A percentile compares a stretch with the other conserved stretches of the same genome.
Conservation (phyloP, 2,888 invertebrate species). For the Vandiemenella viatica region DNA sequence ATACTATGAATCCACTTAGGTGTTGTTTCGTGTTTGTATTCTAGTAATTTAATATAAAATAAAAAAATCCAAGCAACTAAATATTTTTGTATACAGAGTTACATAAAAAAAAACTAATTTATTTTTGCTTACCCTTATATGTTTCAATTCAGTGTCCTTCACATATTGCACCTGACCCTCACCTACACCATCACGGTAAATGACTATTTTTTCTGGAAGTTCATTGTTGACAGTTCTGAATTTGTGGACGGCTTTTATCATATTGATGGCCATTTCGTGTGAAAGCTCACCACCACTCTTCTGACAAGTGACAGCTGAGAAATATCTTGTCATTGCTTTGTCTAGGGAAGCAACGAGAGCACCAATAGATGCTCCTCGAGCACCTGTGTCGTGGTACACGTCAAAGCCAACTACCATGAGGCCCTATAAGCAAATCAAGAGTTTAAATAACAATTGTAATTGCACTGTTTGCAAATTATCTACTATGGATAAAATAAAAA, state of each 20-base stretch:
- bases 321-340: conserved; percentile 40
- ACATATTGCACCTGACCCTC: conserved; percentile 52
- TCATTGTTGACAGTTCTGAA: conserved; percentile 35
- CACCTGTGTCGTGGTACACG: conserved; percentile 67
- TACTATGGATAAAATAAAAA: no score
- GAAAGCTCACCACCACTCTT: conserved; percentile 59
- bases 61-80: no score
- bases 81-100: no score
- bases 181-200: conserved; percentile 90
- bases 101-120: no score
- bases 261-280: conserved; percentile 43
- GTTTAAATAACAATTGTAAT: no score
- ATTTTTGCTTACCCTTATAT: not conserved
- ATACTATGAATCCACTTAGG: no score
- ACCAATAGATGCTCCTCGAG: conserved; percentile 35
- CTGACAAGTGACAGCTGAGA: conserved; percentile 56
- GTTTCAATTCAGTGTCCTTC: not conserved
- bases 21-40: no score
- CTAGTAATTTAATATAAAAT: no score
- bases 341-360: conserved; percentile 34
- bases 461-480: no score
- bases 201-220: conserved; percentile 54
- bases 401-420: conserved; percentile 80
- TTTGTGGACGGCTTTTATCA: conserved; percentile 30
- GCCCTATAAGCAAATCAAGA: conserved; percentile 41